Percentiles rank a stretch among this genome's conserved stretches.
Evolutionary conservation across 2,113 vertebrate species (phyloP).

Genomic region (Brienomyrus brachyistius): DNA sequence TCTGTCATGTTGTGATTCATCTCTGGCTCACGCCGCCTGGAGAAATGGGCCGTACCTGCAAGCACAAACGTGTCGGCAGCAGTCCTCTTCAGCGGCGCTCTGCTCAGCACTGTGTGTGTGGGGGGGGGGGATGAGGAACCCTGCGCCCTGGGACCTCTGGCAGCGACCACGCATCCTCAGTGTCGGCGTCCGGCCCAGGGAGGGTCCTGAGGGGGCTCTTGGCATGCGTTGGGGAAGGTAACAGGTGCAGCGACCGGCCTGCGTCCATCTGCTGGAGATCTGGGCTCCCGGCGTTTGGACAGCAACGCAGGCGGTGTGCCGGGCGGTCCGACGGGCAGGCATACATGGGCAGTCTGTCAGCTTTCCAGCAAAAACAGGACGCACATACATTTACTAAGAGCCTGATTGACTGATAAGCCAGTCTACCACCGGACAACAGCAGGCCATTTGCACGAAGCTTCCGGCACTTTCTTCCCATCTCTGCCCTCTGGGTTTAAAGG

Average conservation of each 20-base stretch:
- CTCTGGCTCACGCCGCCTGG: slow-evolving; percentile 30
- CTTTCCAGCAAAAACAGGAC: not conserved
- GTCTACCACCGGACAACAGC: slow-evolving; percentile 25
- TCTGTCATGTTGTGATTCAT: slow-evolving; percentile 54
- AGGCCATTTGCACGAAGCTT: slow-evolving; percentile 8
- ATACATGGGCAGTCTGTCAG: not conserved
- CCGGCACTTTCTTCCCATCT: not conserved
- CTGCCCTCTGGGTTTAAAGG: slow-evolving; percentile 9
- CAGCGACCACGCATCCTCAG: not conserved
- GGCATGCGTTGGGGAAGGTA: not conserved
- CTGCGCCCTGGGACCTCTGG: not conserved
- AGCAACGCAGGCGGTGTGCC: not conserved
- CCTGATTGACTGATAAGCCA: slow-evolving; percentile 17
- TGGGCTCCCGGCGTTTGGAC: not conserved
- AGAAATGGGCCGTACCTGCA: slow-evolving; percentile 49
- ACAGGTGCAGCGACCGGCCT: not conserved
- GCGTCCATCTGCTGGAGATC: slow-evolving; percentile 17
- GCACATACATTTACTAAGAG: not conserved
- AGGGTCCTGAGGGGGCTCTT: not conserved
- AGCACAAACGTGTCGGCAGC: slow-evolving; percentile 44
- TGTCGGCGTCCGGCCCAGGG: not conserved
- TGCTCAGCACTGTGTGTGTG: not conserved
- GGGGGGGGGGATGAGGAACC: not conserved
- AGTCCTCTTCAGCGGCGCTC: not conserved
- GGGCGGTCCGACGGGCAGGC: not conserved